These are phyloP conservation scores for Megaceryle torquata DNA, from an alignment of 2,113 vertebrate species.

Conservation along the genomic window DNA sequence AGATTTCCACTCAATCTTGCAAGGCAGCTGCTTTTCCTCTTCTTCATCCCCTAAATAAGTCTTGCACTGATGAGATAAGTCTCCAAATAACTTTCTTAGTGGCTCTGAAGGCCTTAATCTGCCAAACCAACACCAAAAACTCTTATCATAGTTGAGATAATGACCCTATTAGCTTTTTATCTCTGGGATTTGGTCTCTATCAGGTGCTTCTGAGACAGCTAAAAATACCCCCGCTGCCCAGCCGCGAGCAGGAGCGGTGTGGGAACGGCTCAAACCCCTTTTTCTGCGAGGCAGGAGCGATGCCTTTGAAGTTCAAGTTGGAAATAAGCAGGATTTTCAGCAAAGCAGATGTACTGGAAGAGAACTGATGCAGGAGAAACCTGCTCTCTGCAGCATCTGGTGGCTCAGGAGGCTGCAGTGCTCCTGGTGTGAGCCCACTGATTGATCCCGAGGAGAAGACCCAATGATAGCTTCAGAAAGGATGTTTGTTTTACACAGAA, in stretches of 20 bases:
- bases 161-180: not conserved
- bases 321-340: not conserved
- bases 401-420: not conserved
- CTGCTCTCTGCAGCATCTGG: not conserved
- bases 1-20: not conserved
- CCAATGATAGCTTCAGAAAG: not conserved
- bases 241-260: accelerated
- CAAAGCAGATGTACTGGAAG: not conserved
- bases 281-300: not conserved
- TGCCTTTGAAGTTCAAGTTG: not conserved
- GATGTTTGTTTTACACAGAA: not conserved
- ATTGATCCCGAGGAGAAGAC: not conserved
- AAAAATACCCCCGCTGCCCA: not conserved
- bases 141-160: not conserved
- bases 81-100: not conserved
- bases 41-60: not conserved
- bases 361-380: not conserved
- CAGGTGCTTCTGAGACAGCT: not conserved
- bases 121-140: not conserved
- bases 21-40: accelerated
- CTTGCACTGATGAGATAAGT: not conserved
- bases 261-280: not conserved
- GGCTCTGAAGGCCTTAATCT: not conserved
- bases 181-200: not conserved
- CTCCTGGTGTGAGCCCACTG: not conserved